Evolutionary conservation across 1,140 invertebrate species (phyloP).

Genomic region (Orchesella cincta): DNA sequence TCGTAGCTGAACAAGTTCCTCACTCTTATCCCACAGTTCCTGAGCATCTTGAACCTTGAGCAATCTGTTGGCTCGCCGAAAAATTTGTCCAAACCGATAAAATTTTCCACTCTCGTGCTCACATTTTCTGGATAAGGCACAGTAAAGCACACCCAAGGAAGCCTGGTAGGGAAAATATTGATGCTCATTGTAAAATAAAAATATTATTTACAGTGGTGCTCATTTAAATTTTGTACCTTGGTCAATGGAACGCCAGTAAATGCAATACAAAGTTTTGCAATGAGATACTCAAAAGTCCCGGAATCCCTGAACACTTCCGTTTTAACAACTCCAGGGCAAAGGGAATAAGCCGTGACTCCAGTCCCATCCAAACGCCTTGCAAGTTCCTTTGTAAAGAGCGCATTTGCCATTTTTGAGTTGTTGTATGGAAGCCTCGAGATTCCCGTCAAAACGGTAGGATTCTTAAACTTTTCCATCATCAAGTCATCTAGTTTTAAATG

Average conservation of each 20-base stretch:
- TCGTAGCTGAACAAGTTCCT: constrained; percentile 25
- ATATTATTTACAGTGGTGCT: background rate
- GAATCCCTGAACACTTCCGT: constrained; percentile 58
- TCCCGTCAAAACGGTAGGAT: constrained; percentile 35
- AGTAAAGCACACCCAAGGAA: constrained; percentile 55
- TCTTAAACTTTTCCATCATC: constrained; percentile 52
- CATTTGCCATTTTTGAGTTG: constrained; percentile 56
- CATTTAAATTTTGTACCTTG: constrained; percentile 9
- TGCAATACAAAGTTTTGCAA: constrained; percentile 22
- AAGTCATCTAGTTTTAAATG: constrained; percentile 58
- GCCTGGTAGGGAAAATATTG: constrained; percentile 51
- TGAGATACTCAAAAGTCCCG: constrained; percentile 48
- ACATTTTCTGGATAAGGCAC: constrained; percentile 53
- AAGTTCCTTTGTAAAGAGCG: constrained; percentile 54
- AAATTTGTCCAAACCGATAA: constrained; percentile 55
- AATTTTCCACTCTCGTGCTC: constrained; percentile 52
- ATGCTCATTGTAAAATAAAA: background rate
- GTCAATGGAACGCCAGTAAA: constrained; percentile 17
- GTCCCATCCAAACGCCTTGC: constrained; percentile 53
- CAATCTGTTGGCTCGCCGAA: constrained; percentile 51
- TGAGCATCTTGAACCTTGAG: constrained; percentile 52
- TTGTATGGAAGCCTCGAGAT: constrained; percentile 55
- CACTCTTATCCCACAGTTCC: constrained; percentile 58
- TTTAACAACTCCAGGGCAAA: constrained; percentile 61
- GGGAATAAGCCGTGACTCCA: constrained; percentile 57